A percentile compares a stretch with the other conserved stretches of the same genome.
Evolutionary conservation across 2,797 vertebrate species (phyloP).

Genomic region (Gila robusta): DNA sequence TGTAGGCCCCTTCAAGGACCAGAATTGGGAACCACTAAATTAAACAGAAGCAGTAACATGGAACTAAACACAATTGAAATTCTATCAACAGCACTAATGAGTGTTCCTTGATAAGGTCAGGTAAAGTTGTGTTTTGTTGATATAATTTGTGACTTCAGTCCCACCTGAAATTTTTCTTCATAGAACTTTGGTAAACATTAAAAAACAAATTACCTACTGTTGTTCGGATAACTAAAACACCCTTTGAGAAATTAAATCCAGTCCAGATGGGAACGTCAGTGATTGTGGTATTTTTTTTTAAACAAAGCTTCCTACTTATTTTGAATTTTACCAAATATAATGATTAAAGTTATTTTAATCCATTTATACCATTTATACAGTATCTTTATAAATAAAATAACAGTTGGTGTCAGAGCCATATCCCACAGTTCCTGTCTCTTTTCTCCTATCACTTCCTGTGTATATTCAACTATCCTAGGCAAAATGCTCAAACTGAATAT

Average conservation of each 20-base stretch:
- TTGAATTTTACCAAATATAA: neutral
- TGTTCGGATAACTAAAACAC: neutral
- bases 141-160: conserved; percentile 1
- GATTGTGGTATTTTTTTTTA: neutral
- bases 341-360: neutral
- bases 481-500: neutral
- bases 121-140: neutral
- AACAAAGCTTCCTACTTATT: neutral
- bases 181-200: neutral
- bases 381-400: neutral
- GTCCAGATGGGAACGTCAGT: neutral
- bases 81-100: neutral
- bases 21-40: neutral
- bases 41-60: neutral
- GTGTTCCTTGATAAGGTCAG: neutral
- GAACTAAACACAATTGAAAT: neutral
- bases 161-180: neutral
- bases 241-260: conserved; percentile 25
- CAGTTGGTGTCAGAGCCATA: neutral
- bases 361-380: neutral
- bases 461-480: neutral
- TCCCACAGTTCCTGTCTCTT: neutral
- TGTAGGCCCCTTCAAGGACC: neutral
- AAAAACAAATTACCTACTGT: neutral
- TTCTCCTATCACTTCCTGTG: neutral